Conservation (phyloP, 2,888 invertebrate species). For the Listrodromus nycthemerus region DNA sequence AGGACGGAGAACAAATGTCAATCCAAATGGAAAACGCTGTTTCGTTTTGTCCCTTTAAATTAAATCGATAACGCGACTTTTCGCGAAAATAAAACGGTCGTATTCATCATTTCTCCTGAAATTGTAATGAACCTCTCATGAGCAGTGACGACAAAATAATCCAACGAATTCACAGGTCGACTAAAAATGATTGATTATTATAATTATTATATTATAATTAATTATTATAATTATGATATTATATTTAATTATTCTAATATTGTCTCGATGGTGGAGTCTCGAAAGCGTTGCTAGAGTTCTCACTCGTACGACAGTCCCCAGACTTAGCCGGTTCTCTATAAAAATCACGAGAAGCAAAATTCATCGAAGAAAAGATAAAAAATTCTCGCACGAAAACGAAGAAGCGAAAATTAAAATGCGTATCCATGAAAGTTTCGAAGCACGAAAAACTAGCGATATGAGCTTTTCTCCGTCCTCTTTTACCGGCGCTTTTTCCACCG, state of each 20-base stretch:
- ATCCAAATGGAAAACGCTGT: neutral
- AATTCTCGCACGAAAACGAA: neutral
- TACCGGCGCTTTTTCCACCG: slow-evolving; percentile 23
- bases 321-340: neutral
- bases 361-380: neutral
- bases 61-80: neutral
- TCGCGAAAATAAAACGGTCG: neutral
- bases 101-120: neutral
- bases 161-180: neutral
- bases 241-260: neutral
- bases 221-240: too few species aligned
- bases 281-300: neutral
- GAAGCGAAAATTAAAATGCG: slow-evolving; percentile 28
- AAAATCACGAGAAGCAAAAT: neutral
- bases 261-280: neutral
- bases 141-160: neutral
- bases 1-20: neutral
- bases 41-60: too few species aligned
- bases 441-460: slow-evolving; percentile 56
- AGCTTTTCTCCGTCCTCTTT: slow-evolving; percentile 53
- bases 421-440: slow-evolving; percentile 36
- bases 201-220: too few species aligned
- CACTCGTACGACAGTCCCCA: neutral
- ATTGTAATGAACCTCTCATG: neutral
- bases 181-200: too few species aligned